Conservation (phyloP, 2,888 invertebrate genomes). For the Dryococelus australis region DNA sequence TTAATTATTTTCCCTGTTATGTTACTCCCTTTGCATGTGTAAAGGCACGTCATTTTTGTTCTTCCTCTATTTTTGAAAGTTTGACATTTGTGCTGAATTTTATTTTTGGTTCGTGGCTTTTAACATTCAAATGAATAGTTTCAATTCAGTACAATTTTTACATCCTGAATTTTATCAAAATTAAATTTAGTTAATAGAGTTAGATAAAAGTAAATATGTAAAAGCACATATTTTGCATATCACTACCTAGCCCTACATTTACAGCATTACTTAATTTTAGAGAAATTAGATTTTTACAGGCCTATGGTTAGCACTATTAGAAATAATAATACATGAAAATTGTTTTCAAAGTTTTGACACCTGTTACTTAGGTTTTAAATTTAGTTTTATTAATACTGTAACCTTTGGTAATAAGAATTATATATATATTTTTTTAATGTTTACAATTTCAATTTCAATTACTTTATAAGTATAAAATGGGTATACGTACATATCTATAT, state of each 20-base stretch:
- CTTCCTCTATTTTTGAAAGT: too few species aligned
- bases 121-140: too few species aligned
- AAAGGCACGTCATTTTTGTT: background rate
- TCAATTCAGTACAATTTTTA: too few species aligned
- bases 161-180: background rate
- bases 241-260: background rate
- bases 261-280: background rate
- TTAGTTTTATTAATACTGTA: background rate
- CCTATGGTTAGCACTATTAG: background rate
- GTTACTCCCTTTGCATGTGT: background rate
- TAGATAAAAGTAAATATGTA: background rate
- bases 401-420: background rate
- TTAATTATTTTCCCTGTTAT: background rate
- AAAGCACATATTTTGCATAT: background rate
- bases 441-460: background rate
- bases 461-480: background rate
- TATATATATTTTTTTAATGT: background rate
- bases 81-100: too few species aligned
- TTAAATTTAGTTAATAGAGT: background rate
- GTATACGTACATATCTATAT: background rate
- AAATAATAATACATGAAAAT: background rate
- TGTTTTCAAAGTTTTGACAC: background rate
- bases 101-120: too few species aligned
- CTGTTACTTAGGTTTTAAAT: too few species aligned
- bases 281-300: background rate